Base-by-base conservation (phyloP, 2,113 vertebrate species). In the Noturus placidus region DNA sequence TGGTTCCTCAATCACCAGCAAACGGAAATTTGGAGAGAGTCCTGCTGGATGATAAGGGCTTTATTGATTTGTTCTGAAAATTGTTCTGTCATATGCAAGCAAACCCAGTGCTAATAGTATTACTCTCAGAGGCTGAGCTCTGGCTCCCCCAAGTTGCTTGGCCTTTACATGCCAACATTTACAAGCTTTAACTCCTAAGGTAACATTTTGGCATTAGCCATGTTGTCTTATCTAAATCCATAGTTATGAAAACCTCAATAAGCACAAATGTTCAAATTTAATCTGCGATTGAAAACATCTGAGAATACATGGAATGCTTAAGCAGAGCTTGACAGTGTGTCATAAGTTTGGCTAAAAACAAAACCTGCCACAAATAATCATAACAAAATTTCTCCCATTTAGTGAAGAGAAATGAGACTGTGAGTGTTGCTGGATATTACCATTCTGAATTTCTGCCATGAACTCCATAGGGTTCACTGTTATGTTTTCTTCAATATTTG, bases 11-110 rank as follows among this genome's bases (percentile, higher is more conserved):
- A 87, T 90, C 61, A 56, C 54, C 63, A 86, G 85, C 84, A 79
- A 87, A 78, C 20, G 38, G 33, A 86, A 86, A 65, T 46, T 87
- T 90, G 87, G 89, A 85, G 30, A 59, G 67, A 76, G 46, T 76
- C 67, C 89, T 86, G 90, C 82, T 82, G 80, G 83, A 82, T 86
- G 85, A 89, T 84, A 87, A 91, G 72, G 42, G 46, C 63, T 91
- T 85, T 89, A 87, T 86, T 86, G 87, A 90, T 90, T 89, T 90
- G 74, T 92, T 81, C 87, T 88, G 42, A 89, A 89, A 90, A 87
- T 85, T 42, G 56, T 87, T 92, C 84, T 91, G 89, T 93, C 83
- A 91, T 77, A 89, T 78, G 87, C 86, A 89, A 88, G 79, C 88
- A 90, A 91, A 74, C 13, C 83, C 69, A 87, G 83, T 50, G 82